These are phyloP conservation scores for Tangara arthus DNA, from an alignment of 2,797 vertebrate species.

Conservation along the genomic window DNA sequence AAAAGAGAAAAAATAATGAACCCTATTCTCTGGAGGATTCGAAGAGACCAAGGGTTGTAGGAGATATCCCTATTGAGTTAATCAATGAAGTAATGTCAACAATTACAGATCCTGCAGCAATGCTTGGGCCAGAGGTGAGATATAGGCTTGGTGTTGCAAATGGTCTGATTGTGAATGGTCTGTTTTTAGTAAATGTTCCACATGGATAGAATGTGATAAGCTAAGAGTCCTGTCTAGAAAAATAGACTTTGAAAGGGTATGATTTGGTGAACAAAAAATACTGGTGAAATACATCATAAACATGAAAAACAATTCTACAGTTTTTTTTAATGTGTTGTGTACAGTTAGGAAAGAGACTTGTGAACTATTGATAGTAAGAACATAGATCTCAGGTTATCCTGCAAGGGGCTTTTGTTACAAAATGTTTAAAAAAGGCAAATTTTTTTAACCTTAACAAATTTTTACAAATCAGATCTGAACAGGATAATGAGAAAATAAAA, in stretches of 20 bases:
- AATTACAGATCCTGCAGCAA: conserved; percentile 91
- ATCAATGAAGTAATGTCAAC: conserved; percentile 98
- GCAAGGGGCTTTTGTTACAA: neutral
- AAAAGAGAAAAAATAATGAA: conserved; percentile 92
- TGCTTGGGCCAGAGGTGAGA: conserved; percentile 92
- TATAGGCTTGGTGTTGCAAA: neutral
- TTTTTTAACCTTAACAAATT: neutral
- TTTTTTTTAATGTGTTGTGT: neutral
- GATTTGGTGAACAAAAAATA: neutral
- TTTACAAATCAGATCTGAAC: neutral
- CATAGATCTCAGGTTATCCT: neutral
- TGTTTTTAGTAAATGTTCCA: neutral
- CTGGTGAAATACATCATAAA: neutral
- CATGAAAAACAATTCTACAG: neutral
- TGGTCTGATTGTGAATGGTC: neutral
- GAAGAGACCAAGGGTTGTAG: conserved; percentile 88
- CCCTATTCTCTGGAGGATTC: conserved; percentile 85
- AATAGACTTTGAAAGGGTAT: neutral
- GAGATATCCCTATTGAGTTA: conserved; percentile 96
- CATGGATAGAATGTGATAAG: neutral
- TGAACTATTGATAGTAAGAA: neutral
- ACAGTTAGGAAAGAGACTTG: neutral
- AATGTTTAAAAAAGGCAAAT: neutral
- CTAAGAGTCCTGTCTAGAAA: neutral
- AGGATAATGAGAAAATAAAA: neutral